Evolutionary conservation across 2,113 vertebrate species (phyloP), one percentile per base, ranked within the genome.

Genomic region (Dromiciops gliroides): DNA sequence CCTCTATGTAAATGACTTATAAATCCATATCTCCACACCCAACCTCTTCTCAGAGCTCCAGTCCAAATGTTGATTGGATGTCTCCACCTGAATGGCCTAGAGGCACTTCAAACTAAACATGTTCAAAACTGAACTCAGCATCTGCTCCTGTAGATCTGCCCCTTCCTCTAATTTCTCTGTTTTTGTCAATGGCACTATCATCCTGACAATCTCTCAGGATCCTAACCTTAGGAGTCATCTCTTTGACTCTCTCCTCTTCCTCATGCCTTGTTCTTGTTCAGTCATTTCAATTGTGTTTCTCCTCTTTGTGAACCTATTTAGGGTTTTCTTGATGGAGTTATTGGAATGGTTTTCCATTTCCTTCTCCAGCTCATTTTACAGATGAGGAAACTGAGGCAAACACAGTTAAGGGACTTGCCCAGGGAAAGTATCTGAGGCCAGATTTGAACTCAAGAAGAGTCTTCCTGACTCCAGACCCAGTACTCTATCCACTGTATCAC

Each of bases 31-130:
- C n/a, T 83, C 67, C 67, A 44, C n/a, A 44, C 67, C 67, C 67
- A 83, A 23, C 67, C 19, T 44, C 56, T 67, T 11, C n/a, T 83
- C n/a, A 44, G 60, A 75, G 60, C 31, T n/a, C 37, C 60, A 75
- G 60, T 75, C 37, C 14, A 22, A 75, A 75, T 75, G 16, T 75
- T 37, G n/a, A 75, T 75, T 75, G 60, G 60, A 44, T 83, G 44
- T 83, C 67, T 83, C 67, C 67, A 83, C 67, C 67, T 83, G 67
- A 83, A 83, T 83, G 67, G 67, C 67, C 67, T 83, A 83, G n/a
- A 83, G 67, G 67, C 67, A 83, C 67, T 83, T 83, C 67, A 83
- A 83, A 44, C 7, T 83, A 37, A 83, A 83, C 67, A 83, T 44
- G 67, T 83, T 83, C 67, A 83, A 83, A 44, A 23, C 67, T 44